phyloP scores from a whole-genome alignment of 2,113 vertebrate genomes.

The Paratilapia polleni region DNA sequence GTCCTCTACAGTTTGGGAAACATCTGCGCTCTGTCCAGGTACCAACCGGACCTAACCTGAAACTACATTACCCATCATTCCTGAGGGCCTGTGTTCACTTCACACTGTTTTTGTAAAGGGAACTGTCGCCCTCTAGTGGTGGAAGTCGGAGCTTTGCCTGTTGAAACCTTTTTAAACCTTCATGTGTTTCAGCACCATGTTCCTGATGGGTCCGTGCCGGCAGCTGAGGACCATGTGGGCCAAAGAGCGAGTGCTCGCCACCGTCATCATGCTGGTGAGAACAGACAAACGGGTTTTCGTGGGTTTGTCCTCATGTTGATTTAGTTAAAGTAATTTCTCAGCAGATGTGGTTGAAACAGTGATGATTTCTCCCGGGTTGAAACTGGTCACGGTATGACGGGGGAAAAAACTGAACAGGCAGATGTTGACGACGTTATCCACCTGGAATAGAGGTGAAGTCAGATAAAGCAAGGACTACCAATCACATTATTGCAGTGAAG shows the following conservation, averaged over 20 bases:
- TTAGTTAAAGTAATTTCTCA: not conserved
- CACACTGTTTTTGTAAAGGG: not conserved
- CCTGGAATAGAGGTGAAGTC: not conserved
- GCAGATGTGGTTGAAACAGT: not conserved
- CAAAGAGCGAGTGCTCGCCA: conserved; percentile 87
- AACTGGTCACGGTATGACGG: not conserved
- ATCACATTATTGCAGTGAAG: too few species aligned
- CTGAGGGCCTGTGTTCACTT: not conserved
- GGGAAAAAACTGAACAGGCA: not conserved
- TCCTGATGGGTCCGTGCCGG: conserved; percentile 89
- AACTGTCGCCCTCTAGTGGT: not conserved
- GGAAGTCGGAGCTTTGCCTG: not conserved
- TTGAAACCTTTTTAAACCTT: not conserved
- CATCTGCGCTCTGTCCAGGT: conserved; percentile 78
- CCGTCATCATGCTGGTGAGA: conserved; percentile 89
- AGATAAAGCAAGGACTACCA: too few species aligned
- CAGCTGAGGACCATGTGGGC: conserved; percentile 94
- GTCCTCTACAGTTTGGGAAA: conserved; percentile 81
- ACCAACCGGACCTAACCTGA: not conserved
- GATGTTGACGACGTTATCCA: not conserved
- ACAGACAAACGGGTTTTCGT: not conserved
- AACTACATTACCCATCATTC: conserved; percentile 7
- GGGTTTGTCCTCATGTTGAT: not conserved
- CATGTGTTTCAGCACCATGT: conserved; percentile 83
- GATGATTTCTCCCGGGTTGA: too few species aligned